Base-by-base conservation (phyloP, 2,113 vertebrate species). In the Onychorhynchus coronatus region DNA sequence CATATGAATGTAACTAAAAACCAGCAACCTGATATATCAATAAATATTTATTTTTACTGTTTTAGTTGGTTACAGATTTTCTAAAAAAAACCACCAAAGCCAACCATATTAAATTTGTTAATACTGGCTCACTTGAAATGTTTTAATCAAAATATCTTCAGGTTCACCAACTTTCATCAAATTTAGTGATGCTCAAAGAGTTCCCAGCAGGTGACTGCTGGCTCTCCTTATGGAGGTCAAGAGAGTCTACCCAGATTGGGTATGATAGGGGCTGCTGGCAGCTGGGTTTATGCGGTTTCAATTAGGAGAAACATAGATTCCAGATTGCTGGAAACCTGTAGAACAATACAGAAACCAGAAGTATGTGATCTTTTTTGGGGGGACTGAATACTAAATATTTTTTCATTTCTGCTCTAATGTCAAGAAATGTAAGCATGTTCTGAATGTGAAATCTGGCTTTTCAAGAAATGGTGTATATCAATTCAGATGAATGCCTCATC, bases 301-400 rank as follows among this genome's bases (percentile, higher is more conserved):
- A 7, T 66, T 33, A 39, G 18, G 23, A 84, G 13, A 44, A 88
- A 21, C 1, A 31, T 4, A 39, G 28, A 49, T 66, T 65, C 39
- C 39, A 79, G 71, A 77, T 77, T 78, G 14, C 12, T 53, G 50
- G 10, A 86, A 90, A 53, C 6, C 8, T 87, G 9, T 13, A 47
- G 39, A 85, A 65, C 6, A 61, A 19, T 27, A 62, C 12, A 79
- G 44, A n/a, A 35, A 72, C 2, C 11, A 55, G 23, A 49, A 63
- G 8, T 23, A n/a, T 35, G 63, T 70, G 1, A n/a, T n/a, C 0
- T 28, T 46, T 42, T 21, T 14, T 0, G 9, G 7, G 6, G 0
- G 10, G 0, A 16, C 7, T 37, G 33, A 65, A 61, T 68, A 63
- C 0, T 16, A 42, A 52, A 27, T 72, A 24, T 52, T n/a, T 58